A percentile compares a stretch with the other conserved stretches of the same genome.
Evolutionary conservation across 1,140 invertebrate genomes (phyloP).

Genomic region (Nephila pilipes): DNA sequence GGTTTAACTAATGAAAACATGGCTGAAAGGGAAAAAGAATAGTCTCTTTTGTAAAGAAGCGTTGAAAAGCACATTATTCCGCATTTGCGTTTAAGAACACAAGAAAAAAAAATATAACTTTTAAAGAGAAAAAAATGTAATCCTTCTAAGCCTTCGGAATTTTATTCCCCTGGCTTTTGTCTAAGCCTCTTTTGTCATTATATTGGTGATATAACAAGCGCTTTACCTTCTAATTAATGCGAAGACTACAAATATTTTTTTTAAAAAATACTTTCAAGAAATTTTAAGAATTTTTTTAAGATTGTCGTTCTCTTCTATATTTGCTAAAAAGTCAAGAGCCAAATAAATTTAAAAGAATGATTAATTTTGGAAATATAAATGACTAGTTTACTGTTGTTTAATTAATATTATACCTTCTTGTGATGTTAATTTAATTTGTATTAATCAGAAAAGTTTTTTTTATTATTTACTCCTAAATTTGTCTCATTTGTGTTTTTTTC

Average conservation of each 20-base stretch:
- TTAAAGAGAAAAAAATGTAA: background rate
- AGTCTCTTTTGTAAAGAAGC: background rate
- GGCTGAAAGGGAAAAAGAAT: background rate
- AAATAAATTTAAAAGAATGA: background rate
- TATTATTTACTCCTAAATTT: too few species aligned
- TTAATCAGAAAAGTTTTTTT: too few species aligned
- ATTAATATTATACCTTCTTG: background rate
- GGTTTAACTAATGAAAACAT: constrained; percentile 27
- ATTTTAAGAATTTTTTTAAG: background rate
- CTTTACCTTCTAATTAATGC: constrained; percentile 9
- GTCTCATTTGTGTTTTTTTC: too few species aligned
- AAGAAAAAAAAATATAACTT: background rate
- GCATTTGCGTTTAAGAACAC: background rate
- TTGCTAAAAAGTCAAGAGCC: background rate
- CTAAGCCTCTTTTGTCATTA: constrained; percentile 26
- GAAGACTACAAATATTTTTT: background rate
- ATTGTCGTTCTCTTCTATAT: background rate
- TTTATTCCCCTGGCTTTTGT: constrained; percentile 10
- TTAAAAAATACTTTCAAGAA: background rate
- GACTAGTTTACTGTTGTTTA: background rate
- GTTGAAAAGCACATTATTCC: constrained; percentile 31
- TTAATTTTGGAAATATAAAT: background rate
- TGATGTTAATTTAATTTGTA: too few species aligned
- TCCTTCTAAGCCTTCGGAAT: background rate
- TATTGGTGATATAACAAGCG: constrained; percentile 24